These are phyloP conservation scores for Erethizon dorsatum DNA, from an alignment of 2,797 vertebrate genomes.

Conservation along the genomic window DNA sequence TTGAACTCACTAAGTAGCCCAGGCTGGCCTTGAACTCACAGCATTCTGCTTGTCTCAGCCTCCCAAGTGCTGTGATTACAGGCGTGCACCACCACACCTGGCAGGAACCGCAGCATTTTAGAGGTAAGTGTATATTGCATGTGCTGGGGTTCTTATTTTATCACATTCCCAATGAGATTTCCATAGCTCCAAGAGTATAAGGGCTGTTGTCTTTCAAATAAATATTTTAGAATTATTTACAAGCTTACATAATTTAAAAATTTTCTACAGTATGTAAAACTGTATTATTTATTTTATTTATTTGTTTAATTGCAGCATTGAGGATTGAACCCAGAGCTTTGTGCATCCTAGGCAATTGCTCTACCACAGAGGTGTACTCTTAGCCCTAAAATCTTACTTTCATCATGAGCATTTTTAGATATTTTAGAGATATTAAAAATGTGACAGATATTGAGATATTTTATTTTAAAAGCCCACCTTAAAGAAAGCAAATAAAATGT, in stretches of 20 bases:
- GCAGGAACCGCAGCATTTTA: background rate
- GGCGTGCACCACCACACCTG: background rate
- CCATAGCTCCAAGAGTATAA: background rate
- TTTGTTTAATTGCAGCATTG: background rate
- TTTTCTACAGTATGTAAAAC: background rate
- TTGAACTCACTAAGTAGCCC: background rate
- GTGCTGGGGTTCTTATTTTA: background rate
- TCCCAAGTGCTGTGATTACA: background rate
- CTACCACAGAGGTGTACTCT: background rate
- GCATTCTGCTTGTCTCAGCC: background rate
- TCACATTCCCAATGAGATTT: background rate
- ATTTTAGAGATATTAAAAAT: conserved; percentile 17
- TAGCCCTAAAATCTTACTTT: background rate
- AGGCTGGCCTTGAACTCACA: background rate
- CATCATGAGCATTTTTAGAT: background rate
- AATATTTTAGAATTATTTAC: conserved; percentile 25
- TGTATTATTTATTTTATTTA: background rate
- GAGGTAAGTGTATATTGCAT: background rate
- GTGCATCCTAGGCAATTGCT: background rate
- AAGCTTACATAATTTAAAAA: conserved; percentile 1
- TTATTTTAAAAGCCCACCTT: background rate
- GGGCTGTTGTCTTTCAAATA: conserved; percentile 21
- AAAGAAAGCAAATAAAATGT: conserved; percentile 36
- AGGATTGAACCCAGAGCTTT: background rate
- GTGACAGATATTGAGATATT: conserved; percentile 36